phyloP scores from a whole-genome alignment of 2,888 invertebrate species.

The Calameuta idolon region DNA sequence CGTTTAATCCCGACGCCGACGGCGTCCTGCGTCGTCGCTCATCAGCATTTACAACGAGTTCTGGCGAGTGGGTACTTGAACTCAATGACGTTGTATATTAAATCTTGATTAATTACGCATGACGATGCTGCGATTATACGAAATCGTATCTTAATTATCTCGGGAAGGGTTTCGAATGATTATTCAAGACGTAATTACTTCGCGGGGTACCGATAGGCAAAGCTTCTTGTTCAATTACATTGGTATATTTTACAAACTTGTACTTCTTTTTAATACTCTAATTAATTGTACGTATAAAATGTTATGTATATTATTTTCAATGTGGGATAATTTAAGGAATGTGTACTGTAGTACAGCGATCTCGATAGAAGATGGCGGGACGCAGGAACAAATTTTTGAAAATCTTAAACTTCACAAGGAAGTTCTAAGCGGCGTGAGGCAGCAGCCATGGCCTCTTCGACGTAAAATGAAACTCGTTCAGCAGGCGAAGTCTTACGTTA shows the following conservation, averaged over 20 bases:
- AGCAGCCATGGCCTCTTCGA: conserved; percentile 86
- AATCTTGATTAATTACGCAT: not conserved
- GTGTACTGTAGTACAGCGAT: conserved; percentile 75
- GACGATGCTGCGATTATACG: conserved; percentile 8
- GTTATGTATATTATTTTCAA: not conserved
- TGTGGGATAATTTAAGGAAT: not conserved
- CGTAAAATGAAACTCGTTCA: conserved; percentile 85
- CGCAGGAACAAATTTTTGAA: conserved; percentile 90
- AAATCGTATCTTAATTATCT: conserved; percentile 7
- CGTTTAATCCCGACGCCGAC: conserved; percentile 68
- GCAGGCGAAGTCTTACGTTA: conserved; percentile 88
- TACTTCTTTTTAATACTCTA: not conserved
- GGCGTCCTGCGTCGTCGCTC: conserved; percentile 71
- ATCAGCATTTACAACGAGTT: conserved; percentile 87
- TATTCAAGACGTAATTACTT: not conserved
- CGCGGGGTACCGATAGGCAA: not conserved
- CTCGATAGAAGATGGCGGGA: conserved; percentile 81
- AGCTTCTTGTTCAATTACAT: not conserved
- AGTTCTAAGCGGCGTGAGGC: conserved; percentile 86
- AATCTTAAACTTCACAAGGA: conserved; percentile 93
- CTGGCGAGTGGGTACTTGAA: conserved; percentile 79
- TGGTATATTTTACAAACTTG: not conserved
- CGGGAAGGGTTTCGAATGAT: not conserved
- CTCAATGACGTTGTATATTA: not conserved
- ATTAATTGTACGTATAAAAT: not conserved